Evolutionary conservation across 1,140 invertebrate species (phyloP).

Genomic region (Contarinia nasturtii): DNA sequence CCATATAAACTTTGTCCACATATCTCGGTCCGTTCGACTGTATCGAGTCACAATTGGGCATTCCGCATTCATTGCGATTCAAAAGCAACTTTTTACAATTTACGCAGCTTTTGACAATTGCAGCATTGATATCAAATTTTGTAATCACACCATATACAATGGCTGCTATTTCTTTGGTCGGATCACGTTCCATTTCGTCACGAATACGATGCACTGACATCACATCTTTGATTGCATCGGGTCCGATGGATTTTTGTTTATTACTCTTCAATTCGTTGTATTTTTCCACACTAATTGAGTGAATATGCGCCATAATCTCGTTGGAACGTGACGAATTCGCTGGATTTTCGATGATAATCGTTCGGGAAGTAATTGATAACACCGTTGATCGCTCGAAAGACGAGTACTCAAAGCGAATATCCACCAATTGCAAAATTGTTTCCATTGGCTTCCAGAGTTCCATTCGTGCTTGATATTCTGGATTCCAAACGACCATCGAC

Average conservation of each 20-base stretch:
- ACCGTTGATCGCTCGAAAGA: slow-evolving; percentile 16
- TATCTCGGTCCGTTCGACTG: no score
- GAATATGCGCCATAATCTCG: not conserved
- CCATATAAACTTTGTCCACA: no score
- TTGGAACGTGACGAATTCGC: not conserved
- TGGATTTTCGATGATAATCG: slow-evolving; percentile 27
- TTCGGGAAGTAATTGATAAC: slow-evolving; percentile 15
- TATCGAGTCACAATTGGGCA: no score
- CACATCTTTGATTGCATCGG: not conserved
- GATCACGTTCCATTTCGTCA: not conserved
- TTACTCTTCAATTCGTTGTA: no score
- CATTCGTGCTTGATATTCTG: slow-evolving; percentile 20
- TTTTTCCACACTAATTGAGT: not conserved
- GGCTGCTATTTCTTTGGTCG: not conserved
- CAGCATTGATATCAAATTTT: not conserved
- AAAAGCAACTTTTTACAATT: no score
- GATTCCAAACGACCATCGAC: slow-evolving; percentile 25
- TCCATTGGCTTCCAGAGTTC: slow-evolving; percentile 21
- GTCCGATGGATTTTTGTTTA: not conserved
- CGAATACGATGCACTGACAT: not conserved
- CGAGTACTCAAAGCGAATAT: slow-evolving; percentile 23
- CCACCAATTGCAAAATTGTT: slow-evolving; percentile 27
- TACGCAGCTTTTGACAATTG: no score
- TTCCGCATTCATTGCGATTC: no score
- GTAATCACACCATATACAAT: not conserved